A percentile compares a stretch with the other conserved stretches of the same genome.
Conservation (phyloP, 2,113 vertebrate genomes). For the Leucosticte australis region DNA sequence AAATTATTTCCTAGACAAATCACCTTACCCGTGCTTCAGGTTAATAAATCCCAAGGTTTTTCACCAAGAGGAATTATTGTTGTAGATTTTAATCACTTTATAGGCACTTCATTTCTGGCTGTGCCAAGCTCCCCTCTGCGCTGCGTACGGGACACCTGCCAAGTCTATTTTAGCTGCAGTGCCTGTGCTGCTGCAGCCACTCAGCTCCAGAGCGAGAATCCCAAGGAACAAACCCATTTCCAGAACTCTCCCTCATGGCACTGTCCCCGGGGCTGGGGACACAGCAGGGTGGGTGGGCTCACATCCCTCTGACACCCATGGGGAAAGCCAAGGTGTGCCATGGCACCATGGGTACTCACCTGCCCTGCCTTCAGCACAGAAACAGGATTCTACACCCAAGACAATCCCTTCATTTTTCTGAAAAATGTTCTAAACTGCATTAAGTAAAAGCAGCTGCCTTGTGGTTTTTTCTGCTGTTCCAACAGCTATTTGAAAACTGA, state of each 20-base stretch:
- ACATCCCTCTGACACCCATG: rapidly evolving
- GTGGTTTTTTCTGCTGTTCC: rapidly evolving
- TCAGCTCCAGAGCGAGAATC: background rate
- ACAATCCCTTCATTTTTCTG: background rate
- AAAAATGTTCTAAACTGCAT: background rate
- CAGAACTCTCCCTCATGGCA: rapidly evolving
- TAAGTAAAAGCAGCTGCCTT: background rate
- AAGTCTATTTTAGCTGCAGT: background rate
- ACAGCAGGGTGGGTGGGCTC: background rate
- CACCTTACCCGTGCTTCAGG: background rate
- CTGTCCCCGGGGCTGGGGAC: rapidly evolving
- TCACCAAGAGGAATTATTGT: background rate
- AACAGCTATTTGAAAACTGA: background rate
- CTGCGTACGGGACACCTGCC: background rate
- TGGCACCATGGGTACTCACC: background rate
- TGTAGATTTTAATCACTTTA: background rate
- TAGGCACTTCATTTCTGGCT: background rate
- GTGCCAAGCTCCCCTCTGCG: background rate
- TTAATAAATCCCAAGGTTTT: background rate
- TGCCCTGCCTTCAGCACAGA: background rate
- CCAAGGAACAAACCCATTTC: rapidly evolving
- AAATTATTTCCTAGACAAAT: background rate
- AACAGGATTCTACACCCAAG: background rate
- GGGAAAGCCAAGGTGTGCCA: rapidly evolving
- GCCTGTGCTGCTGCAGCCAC: background rate